Percentiles rank a stretch among this genome's conserved stretches.
phyloP scores from a whole-genome alignment of 2,797 vertebrate genomes.

The Amblyopsis hoosieri region DNA sequence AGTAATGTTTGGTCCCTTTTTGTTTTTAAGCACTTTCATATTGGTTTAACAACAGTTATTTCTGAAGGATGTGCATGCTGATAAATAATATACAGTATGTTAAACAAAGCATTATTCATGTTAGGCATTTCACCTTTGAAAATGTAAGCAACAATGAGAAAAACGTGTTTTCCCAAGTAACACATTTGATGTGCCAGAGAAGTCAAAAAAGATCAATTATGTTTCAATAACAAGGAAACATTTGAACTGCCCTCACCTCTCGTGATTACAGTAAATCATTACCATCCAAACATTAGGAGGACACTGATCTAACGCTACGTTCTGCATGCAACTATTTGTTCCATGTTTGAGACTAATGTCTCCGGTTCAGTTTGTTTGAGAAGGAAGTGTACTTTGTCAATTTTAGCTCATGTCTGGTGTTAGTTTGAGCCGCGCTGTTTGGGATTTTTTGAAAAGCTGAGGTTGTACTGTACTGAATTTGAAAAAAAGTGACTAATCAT shows the following conservation, averaged over 20 bases:
- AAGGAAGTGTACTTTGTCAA: slow-evolving; percentile 61
- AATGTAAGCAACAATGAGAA: slow-evolving; percentile 6
- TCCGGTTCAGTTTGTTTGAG: slow-evolving; percentile 59
- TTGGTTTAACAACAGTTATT: no score
- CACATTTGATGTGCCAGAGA: slow-evolving; percentile 23
- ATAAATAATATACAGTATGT: no score
- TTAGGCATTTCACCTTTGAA: no score
- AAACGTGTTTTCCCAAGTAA: slow-evolving; percentile 49
- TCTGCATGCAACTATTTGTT: slow-evolving; percentile 50
- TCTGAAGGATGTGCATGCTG: no score
- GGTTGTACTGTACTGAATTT: slow-evolving; percentile 43
- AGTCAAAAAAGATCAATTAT: slow-evolving; percentile 18
- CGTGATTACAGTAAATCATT: slow-evolving; percentile 63
- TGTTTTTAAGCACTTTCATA: no score
- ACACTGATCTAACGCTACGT: slow-evolving; percentile 60
- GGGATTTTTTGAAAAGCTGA: slow-evolving; percentile 63
- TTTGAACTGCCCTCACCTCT: slow-evolving; percentile 36
- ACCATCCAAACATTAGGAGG: slow-evolving; percentile 52
- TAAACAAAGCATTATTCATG: no score
- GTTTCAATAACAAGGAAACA: slow-evolving; percentile 39
- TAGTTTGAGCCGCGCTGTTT: slow-evolving; percentile 48
- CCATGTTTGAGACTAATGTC: slow-evolving; percentile 66
- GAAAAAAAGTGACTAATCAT: slow-evolving; percentile 24
- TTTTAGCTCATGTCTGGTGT: slow-evolving; percentile 77
- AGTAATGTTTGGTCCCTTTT: not conserved